Base-by-base conservation (phyloP, 1,140 invertebrate genomes). In the Akabosia matsudoensis region DNA sequence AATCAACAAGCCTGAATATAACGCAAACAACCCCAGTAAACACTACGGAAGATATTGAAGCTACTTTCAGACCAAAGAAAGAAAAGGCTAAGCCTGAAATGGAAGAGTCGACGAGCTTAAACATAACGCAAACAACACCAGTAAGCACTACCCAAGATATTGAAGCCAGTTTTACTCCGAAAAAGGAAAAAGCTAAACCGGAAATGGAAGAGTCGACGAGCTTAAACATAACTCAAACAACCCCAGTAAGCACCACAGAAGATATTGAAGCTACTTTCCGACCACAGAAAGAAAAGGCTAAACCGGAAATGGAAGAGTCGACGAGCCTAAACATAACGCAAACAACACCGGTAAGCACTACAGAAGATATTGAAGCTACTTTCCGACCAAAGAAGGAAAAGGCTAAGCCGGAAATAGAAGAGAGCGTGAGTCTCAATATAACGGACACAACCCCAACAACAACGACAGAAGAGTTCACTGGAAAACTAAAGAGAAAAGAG, bases 401-500 rank as follows among this genome's bases (percentile, higher is more conserved):
- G 30, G 70, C 51, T 1, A 71, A 0, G 18, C 30, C 75, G 18
- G 33, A 34, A 16, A 33, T 45, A 4, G 61, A 30, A 7, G 45
- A 74, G 26, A 30, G 18, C 52, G 14, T 30, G 26, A 13, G 24
- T 31, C 3, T 67, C 10, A 30, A 30, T 31, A 30, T 67, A 7
- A 28, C 13, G 3, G 13, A 54, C 16, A 51, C 28, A 2, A 16
- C 33, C 2, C 22, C 70, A 24, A 22, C 26, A 13, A 34, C 56
- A 26, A 56, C 10, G 14, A 3, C 31, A 10, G 51, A 70, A 77
- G 80, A 79, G 28, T 79, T 77, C 74, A 61, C 85, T 83, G 70
- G 37, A 24, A 0, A 31, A 37, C 34, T 83, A 82, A 51, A 81
- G 82, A 26, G 84, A 84, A 73, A 82, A 81, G 72, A 70, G 81